Evolutionary conservation across 2,888 invertebrate species (phyloP), one percentile per base, ranked within the genome.

Genomic region (Rhamnusium bicolor): DNA sequence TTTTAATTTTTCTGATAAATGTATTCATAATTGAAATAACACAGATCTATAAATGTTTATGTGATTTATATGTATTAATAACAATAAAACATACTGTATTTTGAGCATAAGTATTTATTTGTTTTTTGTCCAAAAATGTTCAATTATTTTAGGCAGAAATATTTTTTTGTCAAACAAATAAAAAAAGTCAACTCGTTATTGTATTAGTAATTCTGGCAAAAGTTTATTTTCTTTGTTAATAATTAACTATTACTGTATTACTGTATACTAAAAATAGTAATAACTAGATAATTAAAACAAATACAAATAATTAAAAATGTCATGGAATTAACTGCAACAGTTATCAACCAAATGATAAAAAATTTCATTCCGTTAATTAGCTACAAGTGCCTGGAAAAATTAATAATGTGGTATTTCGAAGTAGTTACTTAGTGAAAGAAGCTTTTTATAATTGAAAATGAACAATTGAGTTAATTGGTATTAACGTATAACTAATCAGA

Each of bases 1-100:
- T 63, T 63, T 63, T 49, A 12, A 51, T 16, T 63, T 51, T 27
- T 49, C 21, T 40, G 40, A 5, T n/a, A 40, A 40, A 40, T 1
- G n/a, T n/a, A 40, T 40, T 1, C 10, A 40, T 32, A 29, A 32
- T 32, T 8, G 32, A 32, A 10, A 10, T 10, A 10, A n/a, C n/a
- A 40, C 40, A 4, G 2, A 40, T 10, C 12, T n/a, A n/a, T n/a
- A n/a, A n/a, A 19, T 54, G 54, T 14, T 54, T 27, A 24, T 54
- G 54, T 54, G 54, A 51, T 54, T 54, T 14, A 54, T 54, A 54
- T n/a, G n/a, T n/a, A 6, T 24, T 2, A 24, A 6, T 24, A 24
- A 2, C 3, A 24, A 24, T 24, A 24, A 24, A 24, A n/a, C n/a
- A n/a, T n/a, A n/a, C n/a, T 32, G 10, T 10, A 32, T 32, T 8